Conservation (phyloP, 2,113 vertebrate species). For the Emydocephalus ijimae region DNA sequence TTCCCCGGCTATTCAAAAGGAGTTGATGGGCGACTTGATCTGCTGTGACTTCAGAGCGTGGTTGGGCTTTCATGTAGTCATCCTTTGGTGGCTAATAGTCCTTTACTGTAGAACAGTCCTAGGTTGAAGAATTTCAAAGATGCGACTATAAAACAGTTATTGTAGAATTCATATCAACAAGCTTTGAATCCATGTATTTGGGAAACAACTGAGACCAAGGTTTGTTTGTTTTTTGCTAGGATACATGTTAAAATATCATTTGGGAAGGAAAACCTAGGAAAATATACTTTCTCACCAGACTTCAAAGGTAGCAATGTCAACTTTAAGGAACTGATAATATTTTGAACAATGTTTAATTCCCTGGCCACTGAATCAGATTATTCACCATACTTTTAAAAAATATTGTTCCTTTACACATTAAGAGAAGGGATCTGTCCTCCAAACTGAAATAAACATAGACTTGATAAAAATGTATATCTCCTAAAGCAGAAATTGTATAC, state of each 20-base stretch:
- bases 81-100: neutral
- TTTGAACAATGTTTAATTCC: neutral
- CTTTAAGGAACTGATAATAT: neutral
- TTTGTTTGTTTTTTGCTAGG: too few relatives aligned
- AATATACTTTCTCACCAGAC: neutral
- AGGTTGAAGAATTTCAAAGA: neutral
- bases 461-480: neutral
- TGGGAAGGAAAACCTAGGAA: neutral
- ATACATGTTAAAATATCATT: neutral
- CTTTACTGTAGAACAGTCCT: neutral
- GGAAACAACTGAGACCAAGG: neutral
- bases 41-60: too few relatives aligned
- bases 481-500: neutral
- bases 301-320: neutral
- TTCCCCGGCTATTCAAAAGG: too few relatives aligned
- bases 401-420: neutral
- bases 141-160: neutral
- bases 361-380: neutral
- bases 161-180: neutral
- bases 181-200: neutral
- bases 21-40: too few relatives aligned
- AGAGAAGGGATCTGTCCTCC: neutral
- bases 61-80: too few relatives aligned
- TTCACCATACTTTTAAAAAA: neutral
- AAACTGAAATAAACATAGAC: neutral